Evolutionary conservation across 53 echinoderm and acorn worm species (phyloP).

Genomic region (Antedon mediterranea): DNA sequence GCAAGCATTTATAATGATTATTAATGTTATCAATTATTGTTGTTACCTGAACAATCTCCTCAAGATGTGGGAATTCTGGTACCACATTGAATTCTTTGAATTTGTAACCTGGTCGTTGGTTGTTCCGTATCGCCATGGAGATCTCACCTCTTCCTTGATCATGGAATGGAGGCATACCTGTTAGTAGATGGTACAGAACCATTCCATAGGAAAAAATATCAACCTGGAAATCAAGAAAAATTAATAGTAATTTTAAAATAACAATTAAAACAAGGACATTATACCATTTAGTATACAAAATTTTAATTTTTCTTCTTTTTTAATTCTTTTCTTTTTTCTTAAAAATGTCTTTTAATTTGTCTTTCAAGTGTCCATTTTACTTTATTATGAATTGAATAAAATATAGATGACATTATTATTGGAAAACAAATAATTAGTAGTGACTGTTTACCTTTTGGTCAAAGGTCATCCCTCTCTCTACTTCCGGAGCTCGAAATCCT

Average conservation of each 20-base stretch:
- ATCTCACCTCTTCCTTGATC: neutral
- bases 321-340: too few relatives aligned
- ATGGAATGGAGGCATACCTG: neutral
- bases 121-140: neutral
- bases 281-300: too few relatives aligned
- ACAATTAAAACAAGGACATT: too few relatives aligned
- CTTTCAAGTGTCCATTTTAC: too few relatives aligned
- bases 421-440: too few relatives aligned
- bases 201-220: neutral
- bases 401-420: too few relatives aligned
- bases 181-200: neutral
- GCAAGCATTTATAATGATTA: too few relatives aligned
- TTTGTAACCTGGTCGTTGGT: neutral
- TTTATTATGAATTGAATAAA: too few relatives aligned
- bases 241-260: too few relatives aligned
- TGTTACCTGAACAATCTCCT: neutral
- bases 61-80: neutral
- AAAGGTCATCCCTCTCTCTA: conserved; percentile 3
- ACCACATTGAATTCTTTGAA: neutral
- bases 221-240: neutral
- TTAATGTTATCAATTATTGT: too few relatives aligned
- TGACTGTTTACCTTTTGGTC: conserved; percentile 4
- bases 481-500: neutral
- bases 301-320: too few relatives aligned
- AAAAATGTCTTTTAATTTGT: too few relatives aligned